Evolutionary conservation across 2,888 invertebrate genomes (phyloP), one percentile per base, ranked within the genome.

Genomic region (Iselma pallidipennis): DNA sequence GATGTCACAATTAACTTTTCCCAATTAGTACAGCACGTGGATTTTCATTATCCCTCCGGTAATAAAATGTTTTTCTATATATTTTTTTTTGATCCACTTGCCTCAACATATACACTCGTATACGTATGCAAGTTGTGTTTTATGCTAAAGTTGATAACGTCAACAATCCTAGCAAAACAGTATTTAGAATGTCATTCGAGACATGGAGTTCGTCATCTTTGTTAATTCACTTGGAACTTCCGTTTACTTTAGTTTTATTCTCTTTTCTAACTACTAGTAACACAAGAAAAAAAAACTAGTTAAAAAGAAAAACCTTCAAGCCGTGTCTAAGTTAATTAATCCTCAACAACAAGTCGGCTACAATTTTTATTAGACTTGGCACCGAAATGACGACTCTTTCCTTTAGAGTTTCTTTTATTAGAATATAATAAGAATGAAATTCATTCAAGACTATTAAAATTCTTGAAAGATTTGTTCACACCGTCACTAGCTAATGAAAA

Each of bases 1-100:
- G n/a, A n/a, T 29, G 45, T 29, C 23, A 10, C 9, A 55, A 55
- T 55, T 55, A 23, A 19, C 55, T 49, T 49, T 29, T n/a, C n/a
- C 21, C n/a, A 28, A 14, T 50, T 26, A 14, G 7, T 12, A 16
- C 16, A n/a, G 42, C n/a, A n/a, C n/a, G n/a, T n/a, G 42, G 42
- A 37, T 37, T 37, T 37, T 37, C 16, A 37, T 37, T 37, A 37
- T 50, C 50, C 50, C 50, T 26, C 28, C 2, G 26, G 50, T 50
- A 14, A 50, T 50, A 6, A n/a, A 49, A n/a, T 2, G 12, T 14
- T 10, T 23, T 12, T 49, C n/a, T 5, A 2, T 9, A 1, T 1
- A 12, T 12, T 29, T 29, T 10, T 29, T 2, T 29, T 2, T 29
- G 12, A 29, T 12, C 29, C 1, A 12, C 12, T 29, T 29, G 10